These are phyloP conservation scores for Cirrhinus molitorella DNA, from an alignment of 2,797 vertebrate species.

Conservation along the genomic window DNA sequence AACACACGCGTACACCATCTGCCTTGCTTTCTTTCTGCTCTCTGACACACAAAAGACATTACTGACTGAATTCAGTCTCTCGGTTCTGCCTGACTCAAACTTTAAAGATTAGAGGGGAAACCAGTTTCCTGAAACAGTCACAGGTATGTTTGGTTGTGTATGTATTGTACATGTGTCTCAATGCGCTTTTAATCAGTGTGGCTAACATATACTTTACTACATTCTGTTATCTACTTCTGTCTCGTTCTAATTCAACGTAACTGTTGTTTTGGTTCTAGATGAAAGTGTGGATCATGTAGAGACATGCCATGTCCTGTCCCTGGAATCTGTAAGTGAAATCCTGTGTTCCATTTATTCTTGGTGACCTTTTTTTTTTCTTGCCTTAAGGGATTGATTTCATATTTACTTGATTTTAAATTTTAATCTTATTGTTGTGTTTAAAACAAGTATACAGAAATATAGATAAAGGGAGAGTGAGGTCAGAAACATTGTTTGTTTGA, in stretches of 20 bases:
- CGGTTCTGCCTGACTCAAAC: background rate
- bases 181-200: background rate
- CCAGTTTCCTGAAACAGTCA: background rate
- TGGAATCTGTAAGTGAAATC: constrained; percentile 33
- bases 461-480: background rate
- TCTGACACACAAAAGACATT: constrained; percentile 7
- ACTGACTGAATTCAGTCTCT: background rate
- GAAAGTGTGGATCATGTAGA: constrained; percentile 48
- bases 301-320: constrained; percentile 53
- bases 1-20: constrained; percentile 19
- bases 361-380: constrained; percentile 7
- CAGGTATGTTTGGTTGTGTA: constrained; percentile 56
- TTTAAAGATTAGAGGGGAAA: background rate
- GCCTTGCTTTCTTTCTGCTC: background rate
- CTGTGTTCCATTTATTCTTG: background rate
- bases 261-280: constrained; percentile 37
- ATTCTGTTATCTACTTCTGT: background rate
- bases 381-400: constrained; percentile 9
- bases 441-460: background rate
- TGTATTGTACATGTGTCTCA: constrained; percentile 12
- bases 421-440: background rate
- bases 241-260: background rate
- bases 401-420: background rate
- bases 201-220: background rate
- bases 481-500: too few relatives aligned